Conservation (phyloP, 1,140 invertebrate species). For the Bacillus rossius region DNA sequence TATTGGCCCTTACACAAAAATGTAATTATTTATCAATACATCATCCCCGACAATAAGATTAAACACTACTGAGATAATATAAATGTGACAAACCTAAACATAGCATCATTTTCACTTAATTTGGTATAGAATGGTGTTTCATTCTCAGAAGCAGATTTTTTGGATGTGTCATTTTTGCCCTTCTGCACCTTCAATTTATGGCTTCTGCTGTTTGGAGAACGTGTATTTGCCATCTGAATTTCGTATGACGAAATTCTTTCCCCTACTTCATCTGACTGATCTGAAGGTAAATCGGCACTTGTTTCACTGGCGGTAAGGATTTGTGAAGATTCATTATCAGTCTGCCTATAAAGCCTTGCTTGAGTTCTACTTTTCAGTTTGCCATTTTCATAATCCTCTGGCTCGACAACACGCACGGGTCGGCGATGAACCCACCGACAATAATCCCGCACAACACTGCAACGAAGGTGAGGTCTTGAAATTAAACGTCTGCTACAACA, state of each 20-base stretch:
- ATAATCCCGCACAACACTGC: conserved; percentile 15
- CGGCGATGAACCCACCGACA: conserved; percentile 21
- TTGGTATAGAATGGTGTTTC: conserved; percentile 44
- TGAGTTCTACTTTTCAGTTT: conserved; percentile 8
- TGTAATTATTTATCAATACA: too few species aligned
- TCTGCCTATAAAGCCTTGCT: background rate
- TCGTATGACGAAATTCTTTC: background rate
- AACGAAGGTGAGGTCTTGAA: too few species aligned
- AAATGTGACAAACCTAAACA: conserved; percentile 39
- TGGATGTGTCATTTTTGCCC: conserved; percentile 26
- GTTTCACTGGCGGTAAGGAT: background rate
- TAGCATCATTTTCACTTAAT: conserved; percentile 46
- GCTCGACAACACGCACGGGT: conserved; percentile 29
- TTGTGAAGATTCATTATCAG: conserved; percentile 4
- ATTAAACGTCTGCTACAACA: too few species aligned
- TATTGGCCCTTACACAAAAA: too few species aligned
- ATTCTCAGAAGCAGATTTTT: conserved; percentile 36
- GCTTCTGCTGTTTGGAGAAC: background rate
- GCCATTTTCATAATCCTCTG: conserved; percentile 31
- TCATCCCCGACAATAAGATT: too few species aligned
- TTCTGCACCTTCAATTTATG: conserved; percentile 1
- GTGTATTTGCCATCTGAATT: background rate
- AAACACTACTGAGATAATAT: too few species aligned
- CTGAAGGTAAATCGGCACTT: background rate
- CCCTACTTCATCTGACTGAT: background rate